Evolutionary conservation across 2,797 vertebrate genomes (phyloP), one percentile per base, ranked within the genome.

Genomic region (Notolabrus celidotus): DNA sequence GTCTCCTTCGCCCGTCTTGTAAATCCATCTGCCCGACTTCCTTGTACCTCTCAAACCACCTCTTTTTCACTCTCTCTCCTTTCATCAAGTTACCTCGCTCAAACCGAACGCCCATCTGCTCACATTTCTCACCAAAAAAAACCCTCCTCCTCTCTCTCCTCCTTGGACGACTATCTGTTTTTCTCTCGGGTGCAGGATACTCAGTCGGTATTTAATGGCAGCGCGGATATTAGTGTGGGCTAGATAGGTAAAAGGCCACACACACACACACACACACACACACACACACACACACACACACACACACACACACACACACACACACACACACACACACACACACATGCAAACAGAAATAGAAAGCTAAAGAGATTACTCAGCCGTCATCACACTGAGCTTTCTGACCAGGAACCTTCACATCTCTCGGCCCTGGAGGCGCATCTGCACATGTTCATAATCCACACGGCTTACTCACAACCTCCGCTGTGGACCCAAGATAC

Each of bases 361-460:
- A 85, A 87, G 84, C 80, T 81, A 83, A 90, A 86, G 86, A 78
- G 89, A 92, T 93, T 90, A 94, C 79, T 89, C 88, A 92, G 89
- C 88, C 83, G 83, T 91, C 90, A 92, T 76, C 87, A 69, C 75
- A 51, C 61, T 73, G 60, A 87, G 82, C 84, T 80, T 86, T 83
- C 89, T 91, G 89, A 91, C 90, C 82, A 88, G 74, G 79, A 89
- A 80, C 89, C 85, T 87, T 88, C 82, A 77, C 86, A 76, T 86
- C 77, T 75, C 72, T 70, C 70, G 71, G 9, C 80, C 87, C 90
- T 87, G 50, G 74, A 90, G 91, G 82, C 84, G 19, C 86, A 84
- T 88, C 83, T 87, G 83, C 89, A 83, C 84, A 86, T 82, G 84
- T 60, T 86, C 73, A 79, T 89, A 92, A 90, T 90, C 89, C 88